These are phyloP conservation scores for Tragelaphus imberbis DNA, from an alignment of 2,113 vertebrate species.

Conservation along the genomic window DNA sequence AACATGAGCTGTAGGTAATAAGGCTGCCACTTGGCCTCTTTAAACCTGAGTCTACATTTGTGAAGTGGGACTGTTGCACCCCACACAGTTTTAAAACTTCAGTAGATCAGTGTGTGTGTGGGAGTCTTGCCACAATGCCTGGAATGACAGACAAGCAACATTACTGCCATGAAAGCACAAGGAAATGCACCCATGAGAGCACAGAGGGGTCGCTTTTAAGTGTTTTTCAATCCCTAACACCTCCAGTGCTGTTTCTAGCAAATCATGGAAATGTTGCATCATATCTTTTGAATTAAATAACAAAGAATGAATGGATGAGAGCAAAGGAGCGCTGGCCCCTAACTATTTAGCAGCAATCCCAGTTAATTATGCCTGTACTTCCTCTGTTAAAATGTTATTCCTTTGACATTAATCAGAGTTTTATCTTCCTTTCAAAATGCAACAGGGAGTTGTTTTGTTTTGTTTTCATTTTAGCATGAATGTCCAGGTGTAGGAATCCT, in stretches of 20 bases:
- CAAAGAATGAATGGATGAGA: not conserved
- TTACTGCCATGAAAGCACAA: rapidly evolving
- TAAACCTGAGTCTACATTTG: not conserved
- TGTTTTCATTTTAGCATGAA: not conserved
- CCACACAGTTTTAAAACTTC: not conserved
- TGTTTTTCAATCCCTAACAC: not conserved
- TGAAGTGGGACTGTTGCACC: too few species aligned
- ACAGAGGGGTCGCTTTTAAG: rapidly evolving
- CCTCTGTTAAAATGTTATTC: not conserved
- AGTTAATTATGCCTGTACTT: not conserved
- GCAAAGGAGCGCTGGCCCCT: not conserved
- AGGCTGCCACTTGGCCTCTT: not conserved
- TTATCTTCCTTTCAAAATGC: not conserved
- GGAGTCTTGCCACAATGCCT: rapidly evolving
- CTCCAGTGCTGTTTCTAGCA: not conserved
- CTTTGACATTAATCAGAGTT: not conserved
- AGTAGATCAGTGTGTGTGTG: rapidly evolving
- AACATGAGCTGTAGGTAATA: not conserved
- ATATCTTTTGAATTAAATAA: not conserved
- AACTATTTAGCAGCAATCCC: too few species aligned
- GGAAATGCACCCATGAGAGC: not conserved
- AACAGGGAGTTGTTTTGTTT: not conserved
- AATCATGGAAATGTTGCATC: not conserved
- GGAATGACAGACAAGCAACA: rapidly evolving
- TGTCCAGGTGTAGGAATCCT: not conserved